Evolutionary conservation across 1,140 invertebrate species (phyloP).

Genomic region (Tetramorium simillimum): DNA sequence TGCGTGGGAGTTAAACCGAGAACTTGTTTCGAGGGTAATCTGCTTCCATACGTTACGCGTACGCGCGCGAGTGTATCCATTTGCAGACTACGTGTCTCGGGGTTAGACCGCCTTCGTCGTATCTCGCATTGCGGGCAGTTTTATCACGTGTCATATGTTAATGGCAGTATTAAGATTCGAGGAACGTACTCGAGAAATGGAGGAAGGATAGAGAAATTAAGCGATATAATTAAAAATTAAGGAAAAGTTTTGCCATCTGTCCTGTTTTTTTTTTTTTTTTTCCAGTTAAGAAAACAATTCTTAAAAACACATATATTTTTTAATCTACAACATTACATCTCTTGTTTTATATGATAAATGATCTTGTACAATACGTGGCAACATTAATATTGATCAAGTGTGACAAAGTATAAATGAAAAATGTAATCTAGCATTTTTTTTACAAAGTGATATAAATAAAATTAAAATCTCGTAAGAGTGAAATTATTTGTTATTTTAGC

Average conservation of each 20-base stretch:
- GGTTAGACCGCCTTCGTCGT: conserved; percentile 21
- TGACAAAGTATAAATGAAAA: neutral
- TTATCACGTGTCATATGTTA: neutral
- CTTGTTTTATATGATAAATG: neutral
- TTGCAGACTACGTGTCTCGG: conserved; percentile 47
- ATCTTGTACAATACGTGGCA: neutral
- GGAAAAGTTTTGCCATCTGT: neutral
- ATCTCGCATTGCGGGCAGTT: conserved; percentile 1
- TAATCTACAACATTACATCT: neutral
- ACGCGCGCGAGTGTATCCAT: conserved; percentile 59
- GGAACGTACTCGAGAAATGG: neutral
- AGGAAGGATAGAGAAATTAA: neutral
- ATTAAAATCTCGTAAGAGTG: neutral
- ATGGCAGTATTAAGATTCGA: conserved; percentile 14
- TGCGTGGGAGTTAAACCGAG: conserved; percentile 80
- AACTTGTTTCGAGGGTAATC: conserved; percentile 80
- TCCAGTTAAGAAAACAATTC: neutral
- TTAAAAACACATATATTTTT: neutral
- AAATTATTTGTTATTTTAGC: neutral
- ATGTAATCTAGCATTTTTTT: neutral
- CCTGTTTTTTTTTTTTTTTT: neutral
- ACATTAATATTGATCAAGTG: neutral
- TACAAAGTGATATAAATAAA: neutral
- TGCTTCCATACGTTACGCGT: conserved; percentile 76
- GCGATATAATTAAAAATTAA: neutral